A percentile compares a stretch with the other conserved stretches of the same genome.
These are phyloP conservation scores for Forpus xanthops DNA, from an alignment of 2,797 vertebrate genomes.

Conservation along the genomic window DNA sequence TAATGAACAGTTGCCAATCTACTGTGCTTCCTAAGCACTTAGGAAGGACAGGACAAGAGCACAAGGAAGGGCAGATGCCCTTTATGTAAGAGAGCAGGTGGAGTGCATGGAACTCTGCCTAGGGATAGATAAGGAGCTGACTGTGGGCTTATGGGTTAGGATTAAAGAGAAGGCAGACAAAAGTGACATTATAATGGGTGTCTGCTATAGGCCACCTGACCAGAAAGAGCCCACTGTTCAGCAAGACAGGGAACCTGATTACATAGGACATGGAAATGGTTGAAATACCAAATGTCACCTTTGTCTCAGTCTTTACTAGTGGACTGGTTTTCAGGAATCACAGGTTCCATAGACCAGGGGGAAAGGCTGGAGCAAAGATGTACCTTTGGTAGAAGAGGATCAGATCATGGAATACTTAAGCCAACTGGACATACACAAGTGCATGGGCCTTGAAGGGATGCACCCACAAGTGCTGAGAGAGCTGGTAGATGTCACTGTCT, in stretches of 20 bases:
- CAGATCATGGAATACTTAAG: background rate
- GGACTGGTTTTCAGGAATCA: background rate
- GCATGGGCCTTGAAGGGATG: background rate
- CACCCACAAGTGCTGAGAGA: background rate
- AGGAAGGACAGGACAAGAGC: background rate
- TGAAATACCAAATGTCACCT: background rate
- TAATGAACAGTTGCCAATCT: conserved; percentile 15
- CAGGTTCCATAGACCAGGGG: background rate
- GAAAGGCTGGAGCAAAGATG: background rate
- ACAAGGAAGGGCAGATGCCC: background rate
- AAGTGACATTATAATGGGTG: background rate
- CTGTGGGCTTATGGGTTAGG: background rate
- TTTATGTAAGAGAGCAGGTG: background rate
- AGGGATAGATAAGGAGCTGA: background rate
- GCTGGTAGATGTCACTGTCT: background rate
- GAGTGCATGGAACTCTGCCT: background rate
- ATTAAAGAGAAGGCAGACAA: background rate
- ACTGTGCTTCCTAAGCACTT: conserved; percentile 1
- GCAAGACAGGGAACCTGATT: background rate
- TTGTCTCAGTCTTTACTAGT: background rate
- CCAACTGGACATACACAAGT: background rate
- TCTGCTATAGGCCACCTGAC: background rate
- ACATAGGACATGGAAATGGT: background rate
- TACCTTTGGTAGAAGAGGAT: background rate
- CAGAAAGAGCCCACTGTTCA: background rate